Conservation (phyloP, 1,140 invertebrate species). For the Pentalonia nigronervosa region DNA sequence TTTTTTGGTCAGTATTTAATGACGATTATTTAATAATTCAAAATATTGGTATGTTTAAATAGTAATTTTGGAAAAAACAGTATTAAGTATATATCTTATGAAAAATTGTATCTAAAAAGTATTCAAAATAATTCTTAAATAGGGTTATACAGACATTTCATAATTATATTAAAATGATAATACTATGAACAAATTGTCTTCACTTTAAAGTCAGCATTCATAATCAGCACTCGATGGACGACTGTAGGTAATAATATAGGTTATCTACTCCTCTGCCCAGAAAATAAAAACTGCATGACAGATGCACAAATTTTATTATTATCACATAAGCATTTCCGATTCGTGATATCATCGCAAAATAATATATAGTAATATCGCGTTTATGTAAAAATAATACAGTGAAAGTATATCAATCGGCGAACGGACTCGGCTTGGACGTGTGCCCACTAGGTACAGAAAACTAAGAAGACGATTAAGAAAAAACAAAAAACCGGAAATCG, state of each 20-base stretch:
- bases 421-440: constrained; percentile 25
- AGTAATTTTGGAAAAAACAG: background rate
- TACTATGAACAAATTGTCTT: too few species aligned
- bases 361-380: background rate
- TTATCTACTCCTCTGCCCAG: background rate
- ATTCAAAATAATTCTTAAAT: background rate
- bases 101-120: background rate
- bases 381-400: constrained; percentile 8
- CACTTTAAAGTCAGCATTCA: too few species aligned
- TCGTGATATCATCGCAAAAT: background rate
- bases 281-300: background rate
- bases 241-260: background rate
- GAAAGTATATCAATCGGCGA: constrained; percentile 1
- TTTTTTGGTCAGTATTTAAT: background rate
- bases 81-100: background rate
- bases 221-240: too few species aligned
- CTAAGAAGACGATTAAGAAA: background rate
- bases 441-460: constrained; percentile 35
- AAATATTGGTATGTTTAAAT: background rate
- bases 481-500: constrained; percentile 52
- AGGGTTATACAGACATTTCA: background rate
- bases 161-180: too few species aligned
- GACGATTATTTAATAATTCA: background rate
- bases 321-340: background rate
- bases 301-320: background rate